Evolutionary conservation across 1,140 invertebrate species (phyloP).

Genomic region (Proales similis): DNA sequence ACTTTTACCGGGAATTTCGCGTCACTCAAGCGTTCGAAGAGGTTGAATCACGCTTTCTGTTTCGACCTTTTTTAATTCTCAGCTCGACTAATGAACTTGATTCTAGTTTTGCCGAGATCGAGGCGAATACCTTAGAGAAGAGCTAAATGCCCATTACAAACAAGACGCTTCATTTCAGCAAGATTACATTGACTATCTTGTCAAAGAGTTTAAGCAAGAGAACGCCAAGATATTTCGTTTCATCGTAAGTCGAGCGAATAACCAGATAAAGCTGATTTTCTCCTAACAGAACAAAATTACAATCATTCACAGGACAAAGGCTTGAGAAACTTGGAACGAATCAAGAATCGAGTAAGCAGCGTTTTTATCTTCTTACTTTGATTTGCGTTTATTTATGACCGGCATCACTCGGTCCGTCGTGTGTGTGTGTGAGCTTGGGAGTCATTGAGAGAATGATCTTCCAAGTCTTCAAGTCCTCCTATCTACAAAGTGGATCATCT

Average conservation of each 20-base stretch:
- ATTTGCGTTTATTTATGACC: no score
- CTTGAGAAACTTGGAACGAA: no score
- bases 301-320: neutral
- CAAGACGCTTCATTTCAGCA: conserved; percentile 1
- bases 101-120: conserved; percentile 27
- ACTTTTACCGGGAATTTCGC: conserved; percentile 35
- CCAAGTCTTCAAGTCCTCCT: no score
- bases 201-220: conserved; percentile 6
- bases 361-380: no score
- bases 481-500: no score
- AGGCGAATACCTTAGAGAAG: conserved; percentile 4
- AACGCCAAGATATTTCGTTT: neutral
- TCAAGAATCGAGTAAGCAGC: no score
- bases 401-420: no score
- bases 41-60: neutral
- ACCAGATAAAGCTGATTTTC: neutral
- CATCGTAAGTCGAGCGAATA: conserved; percentile 3
- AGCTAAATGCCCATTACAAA: neutral
- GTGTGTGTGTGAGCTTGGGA: no score
- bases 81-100: neutral
- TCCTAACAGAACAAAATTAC: neutral
- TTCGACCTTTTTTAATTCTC: neutral
- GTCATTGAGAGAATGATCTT: no score
- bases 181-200: conserved; percentile 19
- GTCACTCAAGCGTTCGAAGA: conserved; percentile 31